Base-by-base conservation (phyloP, 2,797 vertebrate genomes). In the Phaenicophaeus curvirostris region DNA sequence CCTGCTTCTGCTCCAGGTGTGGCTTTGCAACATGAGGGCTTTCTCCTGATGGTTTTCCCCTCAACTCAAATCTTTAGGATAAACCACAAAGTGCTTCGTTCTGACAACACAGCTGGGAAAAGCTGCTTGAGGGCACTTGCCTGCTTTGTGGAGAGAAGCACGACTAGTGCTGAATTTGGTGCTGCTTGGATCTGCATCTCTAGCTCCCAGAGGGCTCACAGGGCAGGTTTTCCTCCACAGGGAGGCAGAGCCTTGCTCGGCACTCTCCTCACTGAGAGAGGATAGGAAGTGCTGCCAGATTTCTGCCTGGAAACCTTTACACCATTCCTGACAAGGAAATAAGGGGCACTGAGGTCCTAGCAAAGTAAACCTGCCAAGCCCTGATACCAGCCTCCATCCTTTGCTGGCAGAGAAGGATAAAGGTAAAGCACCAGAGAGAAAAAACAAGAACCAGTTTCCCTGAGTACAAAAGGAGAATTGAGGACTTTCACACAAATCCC, bases 231-330 rank as follows among this genome's bases (percentile, higher is more conserved):
- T 1, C 58, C 44, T 63, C 55, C 58, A 24, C 1, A 0, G 42
- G 41, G 53, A 65, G 42, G 61, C 74, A 84, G 19, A 51, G n/a
- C 73, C 25, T 65, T 51, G 59, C 63, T 61, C 37, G 42, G 84
- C 46, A 61, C 37, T 31, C n/a, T 28, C 51, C 68, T 28, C 0
- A 0, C 13, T 3, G 2, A 50, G 57, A 0, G 57, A 0, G 1
- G 41, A 55, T 67, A 23, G 74, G 80, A 93, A 86, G 61, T 3
- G 1, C 35, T 41, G 79, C 83, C 89, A 91, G 71, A 59, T 30
- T 85, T 72, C 76, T 55, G 53, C 65, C 84, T 86, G 85, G 71
- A 93, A 91, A 88, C 57, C 53, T 82, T 81, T 5, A n/a, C 61
- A 48, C 51, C 2, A 2, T 7, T 78, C 51, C 75, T 6, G 4